These are phyloP conservation scores for Unio delphinus DNA, from an alignment of 2,888 invertebrate species.

Conservation along the genomic window DNA sequence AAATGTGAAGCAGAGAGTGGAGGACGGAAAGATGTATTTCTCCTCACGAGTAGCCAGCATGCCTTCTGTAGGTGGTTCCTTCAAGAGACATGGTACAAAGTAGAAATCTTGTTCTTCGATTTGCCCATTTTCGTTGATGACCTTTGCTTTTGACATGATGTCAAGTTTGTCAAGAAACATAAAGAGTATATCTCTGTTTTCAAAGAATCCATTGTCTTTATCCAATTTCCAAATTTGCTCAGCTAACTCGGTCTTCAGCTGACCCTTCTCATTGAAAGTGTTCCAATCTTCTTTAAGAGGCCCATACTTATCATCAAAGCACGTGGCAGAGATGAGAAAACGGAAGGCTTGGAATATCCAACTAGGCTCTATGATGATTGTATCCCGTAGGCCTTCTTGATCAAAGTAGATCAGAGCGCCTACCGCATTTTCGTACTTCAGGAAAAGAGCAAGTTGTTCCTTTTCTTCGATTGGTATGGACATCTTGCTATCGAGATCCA, in stretches of 20 bases:
- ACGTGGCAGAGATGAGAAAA: slow-evolving; percentile 20
- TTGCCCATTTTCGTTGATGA: slow-evolving; percentile 15
- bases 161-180: slow-evolving; percentile 21
- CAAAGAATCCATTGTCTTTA: slow-evolving; percentile 16
- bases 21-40: slow-evolving; percentile 11
- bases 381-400: slow-evolving; percentile 12
- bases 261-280: slow-evolving; percentile 19
- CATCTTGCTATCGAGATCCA: slow-evolving; percentile 11
- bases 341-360: slow-evolving; percentile 31
- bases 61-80: slow-evolving; percentile 5
- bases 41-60: slow-evolving; percentile 1
- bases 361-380: slow-evolving; percentile 22
- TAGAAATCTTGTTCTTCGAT: slow-evolving; percentile 9
- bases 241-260: slow-evolving; percentile 15
- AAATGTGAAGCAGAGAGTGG: slow-evolving; percentile 21
- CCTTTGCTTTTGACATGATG: slow-evolving; percentile 19
- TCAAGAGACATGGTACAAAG: slow-evolving; percentile 25
- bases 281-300: slow-evolving; percentile 14
- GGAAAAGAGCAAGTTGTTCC: slow-evolving; percentile 19
- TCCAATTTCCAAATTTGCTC: slow-evolving; percentile 23
- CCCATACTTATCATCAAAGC: slow-evolving; percentile 25
- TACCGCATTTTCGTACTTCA: slow-evolving; percentile 15
- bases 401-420: slow-evolving; percentile 24
- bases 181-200: slow-evolving; percentile 22
- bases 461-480: slow-evolving; percentile 19